phyloP scores from a whole-genome alignment of 1,140 invertebrate genomes.

The Odontomachus brunneus region DNA sequence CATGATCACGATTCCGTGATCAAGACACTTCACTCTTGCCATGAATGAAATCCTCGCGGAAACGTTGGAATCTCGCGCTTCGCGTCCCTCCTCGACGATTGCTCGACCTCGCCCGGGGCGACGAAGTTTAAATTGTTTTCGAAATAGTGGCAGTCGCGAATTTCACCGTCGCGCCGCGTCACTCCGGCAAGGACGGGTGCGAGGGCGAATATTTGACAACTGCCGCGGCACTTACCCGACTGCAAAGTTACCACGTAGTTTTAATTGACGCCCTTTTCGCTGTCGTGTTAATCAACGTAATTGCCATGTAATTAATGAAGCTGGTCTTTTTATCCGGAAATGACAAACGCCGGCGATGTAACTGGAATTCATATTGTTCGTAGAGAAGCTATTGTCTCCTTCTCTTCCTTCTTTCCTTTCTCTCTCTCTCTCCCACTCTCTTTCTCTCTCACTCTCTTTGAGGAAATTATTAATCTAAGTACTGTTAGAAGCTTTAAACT shows the following conservation, averaged over 20 bases:
- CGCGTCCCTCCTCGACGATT: slow-evolving; percentile 33
- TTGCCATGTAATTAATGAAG: neutral
- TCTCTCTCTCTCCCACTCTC: no score
- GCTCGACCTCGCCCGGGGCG: slow-evolving; percentile 27
- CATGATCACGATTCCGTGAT: no score
- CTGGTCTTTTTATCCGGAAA: neutral
- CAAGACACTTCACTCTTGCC: neutral
- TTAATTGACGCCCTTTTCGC: slow-evolving; percentile 1
- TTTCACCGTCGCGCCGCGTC: slow-evolving; percentile 18
- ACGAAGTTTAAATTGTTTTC: slow-evolving; percentile 76
- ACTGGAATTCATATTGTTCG: neutral
- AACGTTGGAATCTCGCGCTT: slow-evolving; percentile 18
- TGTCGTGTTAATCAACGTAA: neutral
- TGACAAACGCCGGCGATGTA: neutral
- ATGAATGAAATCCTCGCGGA: slow-evolving; percentile 16
- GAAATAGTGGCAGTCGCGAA: slow-evolving; percentile 59
- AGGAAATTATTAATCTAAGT: no score
- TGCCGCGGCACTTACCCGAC: neutral
- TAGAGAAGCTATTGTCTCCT: no score
- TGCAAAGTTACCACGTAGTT: slow-evolving; percentile 12
- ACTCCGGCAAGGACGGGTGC: neutral
- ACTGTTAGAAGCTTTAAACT: no score
- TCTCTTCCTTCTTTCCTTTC: no score
- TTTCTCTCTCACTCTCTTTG: no score
- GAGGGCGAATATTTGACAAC: slow-evolving; percentile 38